Evolutionary conservation across 2,888 invertebrate species (phyloP).

Genomic region (Aleiodes leptofemur): DNA sequence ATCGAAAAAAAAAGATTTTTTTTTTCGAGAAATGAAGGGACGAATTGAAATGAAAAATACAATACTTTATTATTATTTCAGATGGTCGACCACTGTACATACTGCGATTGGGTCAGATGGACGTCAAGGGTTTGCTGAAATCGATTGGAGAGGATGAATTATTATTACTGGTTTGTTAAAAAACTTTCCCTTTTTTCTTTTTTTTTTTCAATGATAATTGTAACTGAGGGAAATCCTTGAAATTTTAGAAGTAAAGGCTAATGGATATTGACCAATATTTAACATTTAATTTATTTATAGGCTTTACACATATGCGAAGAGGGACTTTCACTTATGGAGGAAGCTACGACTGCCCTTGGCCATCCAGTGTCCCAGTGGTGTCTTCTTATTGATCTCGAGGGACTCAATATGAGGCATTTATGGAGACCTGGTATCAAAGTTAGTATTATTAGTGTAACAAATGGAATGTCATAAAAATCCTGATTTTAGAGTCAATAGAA

Average conservation of each 20-base stretch:
- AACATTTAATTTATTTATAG: constrained; percentile 73
- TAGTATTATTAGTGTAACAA: neutral
- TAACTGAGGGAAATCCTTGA: neutral
- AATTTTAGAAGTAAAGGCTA: neutral
- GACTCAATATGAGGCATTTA: constrained; percentile 95
- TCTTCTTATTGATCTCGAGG: constrained; percentile 93
- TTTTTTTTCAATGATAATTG: neutral
- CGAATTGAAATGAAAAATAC: neutral
- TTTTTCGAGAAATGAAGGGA: no score
- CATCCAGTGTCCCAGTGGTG: constrained; percentile 93
- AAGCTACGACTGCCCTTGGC: constrained; percentile 87
- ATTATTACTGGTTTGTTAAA: constrained; percentile 83
- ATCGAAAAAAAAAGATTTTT: no score
- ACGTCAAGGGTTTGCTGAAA: constrained; percentile 95
- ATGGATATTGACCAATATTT: constrained; percentile 26
- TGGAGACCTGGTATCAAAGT: constrained; percentile 93
- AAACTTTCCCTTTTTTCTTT: neutral
- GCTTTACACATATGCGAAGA: constrained; percentile 93
- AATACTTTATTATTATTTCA: constrained; percentile 66
- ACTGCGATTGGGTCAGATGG: constrained; percentile 93
- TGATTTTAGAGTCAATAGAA: no score
- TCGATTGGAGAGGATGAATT: constrained; percentile 94
- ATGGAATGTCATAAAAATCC: neutral
- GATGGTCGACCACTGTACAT: constrained; percentile 94
- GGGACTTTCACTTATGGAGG: constrained; percentile 90